A percentile compares a stretch with the other conserved stretches of the same genome.
Evolutionary conservation across 2,888 invertebrate genomes (phyloP).

Genomic region (Erynnis tages): DNA sequence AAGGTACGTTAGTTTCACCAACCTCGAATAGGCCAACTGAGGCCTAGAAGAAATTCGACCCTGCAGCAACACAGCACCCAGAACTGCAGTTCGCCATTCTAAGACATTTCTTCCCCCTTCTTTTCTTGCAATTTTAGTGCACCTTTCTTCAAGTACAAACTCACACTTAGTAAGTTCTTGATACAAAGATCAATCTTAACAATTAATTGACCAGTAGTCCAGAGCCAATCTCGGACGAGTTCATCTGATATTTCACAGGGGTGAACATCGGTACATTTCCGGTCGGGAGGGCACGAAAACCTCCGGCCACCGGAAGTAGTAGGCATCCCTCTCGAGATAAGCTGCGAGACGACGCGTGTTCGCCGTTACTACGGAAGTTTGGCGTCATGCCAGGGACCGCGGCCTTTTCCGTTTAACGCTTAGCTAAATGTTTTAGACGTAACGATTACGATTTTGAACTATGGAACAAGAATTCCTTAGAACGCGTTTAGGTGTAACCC

Average conservation of each 20-base stretch:
- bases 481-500: neutral
- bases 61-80: too few species aligned
- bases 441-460: too few species aligned
- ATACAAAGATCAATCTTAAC: neutral
- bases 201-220: neutral
- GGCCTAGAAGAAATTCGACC: too few species aligned
- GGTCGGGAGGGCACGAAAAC: conserved; percentile 3
- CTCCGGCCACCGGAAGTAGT: conserved; percentile 20
- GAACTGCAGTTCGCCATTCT: too few species aligned
- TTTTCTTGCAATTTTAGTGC: too few species aligned
- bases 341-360: conserved; percentile 20
- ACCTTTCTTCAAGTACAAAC: too few species aligned
- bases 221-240: neutral
- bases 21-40: too few species aligned
- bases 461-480: neutral
- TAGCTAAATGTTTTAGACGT: neutral
- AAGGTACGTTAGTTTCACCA: too few species aligned
- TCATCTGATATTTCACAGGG: conserved; percentile 4
- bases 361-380: conserved; percentile 5
- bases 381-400: conserved; percentile 8
- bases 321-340: conserved; percentile 23
- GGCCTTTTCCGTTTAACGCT: conserved; percentile 16
- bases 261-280: conserved; percentile 17
- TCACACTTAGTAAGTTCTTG: too few species aligned
- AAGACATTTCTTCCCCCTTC: too few species aligned